Percentiles rank a stretch among this genome's conserved stretches.
phyloP scores from a whole-genome alignment of 2,888 invertebrate species.

The Drosophila pullipes region DNA sequence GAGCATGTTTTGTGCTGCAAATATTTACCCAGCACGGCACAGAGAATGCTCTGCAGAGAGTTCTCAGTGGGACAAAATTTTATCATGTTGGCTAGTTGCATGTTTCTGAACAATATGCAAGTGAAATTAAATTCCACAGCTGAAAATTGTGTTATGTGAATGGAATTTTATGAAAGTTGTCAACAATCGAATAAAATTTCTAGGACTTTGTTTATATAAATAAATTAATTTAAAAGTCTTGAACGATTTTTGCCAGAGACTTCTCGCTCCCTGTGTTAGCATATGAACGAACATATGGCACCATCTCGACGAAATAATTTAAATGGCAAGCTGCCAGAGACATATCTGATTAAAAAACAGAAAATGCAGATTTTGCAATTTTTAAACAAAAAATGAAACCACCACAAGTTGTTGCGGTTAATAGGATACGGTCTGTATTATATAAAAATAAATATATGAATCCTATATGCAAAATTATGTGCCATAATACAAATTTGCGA shows the following conservation, averaged over 20 bases:
- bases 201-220: not conserved
- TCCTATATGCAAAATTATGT: not conserved
- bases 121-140: not conserved
- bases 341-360: not conserved
- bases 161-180: slow-evolving; percentile 1
- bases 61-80: slow-evolving; percentile 11
- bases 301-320: not conserved
- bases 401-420: not conserved
- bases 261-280: not conserved
- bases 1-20: slow-evolving; percentile 2
- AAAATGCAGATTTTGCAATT: not conserved
- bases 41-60: not conserved
- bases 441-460: not conserved
- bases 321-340: not conserved
- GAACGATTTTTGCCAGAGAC: not conserved
- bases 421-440: not conserved
- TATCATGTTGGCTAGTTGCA: slow-evolving; percentile 14
- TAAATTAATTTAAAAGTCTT: not conserved
- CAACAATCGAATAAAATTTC: not conserved
- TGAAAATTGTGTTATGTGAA: not conserved
- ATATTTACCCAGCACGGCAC: slow-evolving; percentile 26
- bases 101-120: not conserved
- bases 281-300: not conserved
- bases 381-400: not conserved
- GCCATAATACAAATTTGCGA: not conserved